Evolutionary conservation across 2,113 vertebrate genomes (phyloP).

Genomic region (Pseudonaja textilis): DNA sequence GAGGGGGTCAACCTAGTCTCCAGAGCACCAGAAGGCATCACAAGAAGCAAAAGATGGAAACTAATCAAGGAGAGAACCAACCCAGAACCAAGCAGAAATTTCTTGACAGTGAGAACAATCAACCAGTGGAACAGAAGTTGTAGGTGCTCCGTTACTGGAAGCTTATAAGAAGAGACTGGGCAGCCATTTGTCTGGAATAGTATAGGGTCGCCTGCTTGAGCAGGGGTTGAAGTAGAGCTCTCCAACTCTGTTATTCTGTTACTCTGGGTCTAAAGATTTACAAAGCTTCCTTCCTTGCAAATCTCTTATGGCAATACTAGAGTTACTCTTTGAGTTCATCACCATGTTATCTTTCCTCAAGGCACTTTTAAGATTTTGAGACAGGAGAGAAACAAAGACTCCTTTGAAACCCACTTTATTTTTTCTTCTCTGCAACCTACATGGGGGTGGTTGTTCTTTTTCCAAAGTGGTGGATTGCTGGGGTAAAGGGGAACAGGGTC

Average conservation of each 20-base stretch:
- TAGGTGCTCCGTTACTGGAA: neutral
- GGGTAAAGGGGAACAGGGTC: neutral
- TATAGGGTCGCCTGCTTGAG: neutral
- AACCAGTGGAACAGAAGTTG: neutral
- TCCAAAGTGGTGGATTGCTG: neutral
- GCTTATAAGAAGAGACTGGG: too few relatives aligned
- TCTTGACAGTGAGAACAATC: neutral
- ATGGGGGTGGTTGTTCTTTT: neutral
- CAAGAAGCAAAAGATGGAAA: neutral
- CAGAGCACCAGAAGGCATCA: neutral
- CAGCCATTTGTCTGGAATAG: too few relatives aligned
- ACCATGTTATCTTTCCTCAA: neutral
- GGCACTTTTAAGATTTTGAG: neutral
- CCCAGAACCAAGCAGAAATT: neutral
- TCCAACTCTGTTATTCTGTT: neutral
- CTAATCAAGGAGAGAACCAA: neutral
- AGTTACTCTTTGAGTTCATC: neutral
- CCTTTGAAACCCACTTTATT: neutral
- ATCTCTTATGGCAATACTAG: neutral
- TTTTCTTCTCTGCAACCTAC: neutral
- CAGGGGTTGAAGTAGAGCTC: neutral
- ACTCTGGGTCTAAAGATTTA: neutral
- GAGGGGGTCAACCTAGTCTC: neutral
- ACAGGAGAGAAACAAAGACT: neutral
- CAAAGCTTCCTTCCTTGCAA: neutral